phyloP scores from a whole-genome alignment of 2,113 vertebrate genomes.

The Pachyramphus minor region DNA sequence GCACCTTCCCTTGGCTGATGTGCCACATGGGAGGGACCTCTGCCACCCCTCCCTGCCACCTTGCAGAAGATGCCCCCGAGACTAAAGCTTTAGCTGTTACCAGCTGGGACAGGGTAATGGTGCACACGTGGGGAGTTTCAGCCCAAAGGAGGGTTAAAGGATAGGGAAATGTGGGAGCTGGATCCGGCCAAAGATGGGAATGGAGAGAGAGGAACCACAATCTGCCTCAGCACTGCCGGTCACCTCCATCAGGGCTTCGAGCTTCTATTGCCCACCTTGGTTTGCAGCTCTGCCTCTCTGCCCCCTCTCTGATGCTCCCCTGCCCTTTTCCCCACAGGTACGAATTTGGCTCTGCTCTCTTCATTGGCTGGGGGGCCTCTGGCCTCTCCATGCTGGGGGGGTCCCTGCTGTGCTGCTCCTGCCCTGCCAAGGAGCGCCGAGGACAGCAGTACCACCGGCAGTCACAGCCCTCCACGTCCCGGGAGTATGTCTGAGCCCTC shows the following conservation, averaged over 20 bases:
- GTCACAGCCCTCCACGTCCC: conserved; percentile 82
- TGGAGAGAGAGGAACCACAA: not conserved
- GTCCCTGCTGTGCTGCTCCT: conserved; percentile 92
- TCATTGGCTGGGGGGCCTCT: conserved; percentile 90
- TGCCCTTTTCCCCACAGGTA: conserved; percentile 73
- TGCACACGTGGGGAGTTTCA: not conserved
- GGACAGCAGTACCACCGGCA: conserved; percentile 87
- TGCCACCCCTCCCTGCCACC: not conserved
- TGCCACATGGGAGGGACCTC: rapidly evolving
- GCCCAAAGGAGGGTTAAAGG: not conserved
- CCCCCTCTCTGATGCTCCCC: not conserved
- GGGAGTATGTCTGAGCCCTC: conserved; percentile 89
- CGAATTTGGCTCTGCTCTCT: conserved; percentile 92
- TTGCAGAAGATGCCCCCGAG: not conserved
- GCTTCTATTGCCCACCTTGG: not conserved
- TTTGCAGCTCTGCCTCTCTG: not conserved
- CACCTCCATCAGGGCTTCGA: rapidly evolving
- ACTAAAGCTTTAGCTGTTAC: not conserved
- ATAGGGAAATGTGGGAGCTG: rapidly evolving
- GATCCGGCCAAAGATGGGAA: not conserved
- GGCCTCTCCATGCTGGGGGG: conserved; percentile 89
- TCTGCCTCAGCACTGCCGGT: rapidly evolving
- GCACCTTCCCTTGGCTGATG: not conserved
- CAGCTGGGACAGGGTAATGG: not conserved
- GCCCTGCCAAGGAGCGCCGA: conserved; percentile 80